Conservation (phyloP, 2,888 invertebrate genomes). For the Acanthococcus lagerstroemiae region DNA sequence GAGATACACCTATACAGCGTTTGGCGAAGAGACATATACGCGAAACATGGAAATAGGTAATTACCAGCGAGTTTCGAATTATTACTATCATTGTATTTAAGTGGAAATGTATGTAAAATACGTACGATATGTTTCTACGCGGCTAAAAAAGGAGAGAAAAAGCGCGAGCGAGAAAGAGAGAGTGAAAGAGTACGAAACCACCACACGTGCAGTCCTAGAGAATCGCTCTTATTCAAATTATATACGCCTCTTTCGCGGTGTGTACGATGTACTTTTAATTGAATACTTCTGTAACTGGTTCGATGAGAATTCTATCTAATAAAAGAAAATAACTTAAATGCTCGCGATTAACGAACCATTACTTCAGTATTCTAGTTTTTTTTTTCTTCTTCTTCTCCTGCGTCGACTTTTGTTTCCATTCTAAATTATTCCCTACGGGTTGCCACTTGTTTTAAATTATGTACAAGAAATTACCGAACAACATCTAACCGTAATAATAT, state of each 20-base stretch:
- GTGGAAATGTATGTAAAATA: conserved; percentile 30
- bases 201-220: conserved; percentile 10
- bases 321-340: conserved; percentile 21
- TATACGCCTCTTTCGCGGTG: conserved; percentile 21
- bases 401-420: conserved; percentile 18
- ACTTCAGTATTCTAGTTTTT: conserved; percentile 13
- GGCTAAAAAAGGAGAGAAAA: not conserved
- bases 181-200: no score
- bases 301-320: conserved; percentile 28
- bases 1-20: not conserved
- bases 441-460: conserved; percentile 26
- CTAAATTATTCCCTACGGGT: conserved; percentile 30
- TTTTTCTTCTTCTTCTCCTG: not conserved
- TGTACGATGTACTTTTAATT: conserved; percentile 27
- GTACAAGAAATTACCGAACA: conserved; percentile 22
- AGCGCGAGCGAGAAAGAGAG: not conserved
- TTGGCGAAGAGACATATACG: not conserved
- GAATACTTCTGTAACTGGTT: conserved; percentile 30
- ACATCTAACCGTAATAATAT: conserved; percentile 21
- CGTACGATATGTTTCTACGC: conserved; percentile 19
- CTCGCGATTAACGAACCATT: conserved; percentile 30
- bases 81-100: conserved; percentile 29
- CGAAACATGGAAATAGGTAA: conserved; percentile 23
- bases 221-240: conserved; percentile 21
- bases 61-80: conserved; percentile 24